These are phyloP conservation scores for Pterocles orientalis DNA, from an alignment of 2,113 vertebrate species.

Conservation along the genomic window DNA sequence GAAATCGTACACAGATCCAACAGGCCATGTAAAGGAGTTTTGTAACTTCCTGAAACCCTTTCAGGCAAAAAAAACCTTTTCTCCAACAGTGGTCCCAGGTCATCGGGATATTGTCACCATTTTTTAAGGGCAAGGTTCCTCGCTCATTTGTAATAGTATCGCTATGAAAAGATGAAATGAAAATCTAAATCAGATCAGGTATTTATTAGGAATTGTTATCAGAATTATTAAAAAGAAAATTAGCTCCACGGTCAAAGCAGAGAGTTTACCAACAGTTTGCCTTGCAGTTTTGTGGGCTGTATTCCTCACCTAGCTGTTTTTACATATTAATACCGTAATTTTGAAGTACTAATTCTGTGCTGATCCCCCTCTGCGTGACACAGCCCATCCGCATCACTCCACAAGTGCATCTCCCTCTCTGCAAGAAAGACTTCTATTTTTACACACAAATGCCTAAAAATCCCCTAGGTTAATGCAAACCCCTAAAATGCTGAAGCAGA, in stretches of 20 bases:
- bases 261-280: neutral
- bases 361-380: too few relatives aligned
- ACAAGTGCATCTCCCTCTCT: neutral
- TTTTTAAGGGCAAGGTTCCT: constrained; percentile 30
- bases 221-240: neutral
- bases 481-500: neutral
- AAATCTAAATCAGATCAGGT: constrained; percentile 40
- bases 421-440: neutral
- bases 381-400: neutral
- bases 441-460: neutral
- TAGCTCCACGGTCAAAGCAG: neutral
- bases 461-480: neutral
- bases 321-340: neutral
- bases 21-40: constrained; percentile 77
- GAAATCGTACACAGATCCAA: constrained; percentile 82
- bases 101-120: constrained; percentile 10
- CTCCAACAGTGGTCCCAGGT: constrained; percentile 59
- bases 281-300: neutral
- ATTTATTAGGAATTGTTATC: neutral
- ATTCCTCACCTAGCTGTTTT: neutral
- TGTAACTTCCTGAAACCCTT: constrained; percentile 79
- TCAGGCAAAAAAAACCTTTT: constrained; percentile 64
- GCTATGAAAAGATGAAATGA: neutral
- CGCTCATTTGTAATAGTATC: neutral
- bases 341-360: neutral